Base-by-base conservation (phyloP, 2,888 invertebrate genomes). In the Leucania comma region DNA sequence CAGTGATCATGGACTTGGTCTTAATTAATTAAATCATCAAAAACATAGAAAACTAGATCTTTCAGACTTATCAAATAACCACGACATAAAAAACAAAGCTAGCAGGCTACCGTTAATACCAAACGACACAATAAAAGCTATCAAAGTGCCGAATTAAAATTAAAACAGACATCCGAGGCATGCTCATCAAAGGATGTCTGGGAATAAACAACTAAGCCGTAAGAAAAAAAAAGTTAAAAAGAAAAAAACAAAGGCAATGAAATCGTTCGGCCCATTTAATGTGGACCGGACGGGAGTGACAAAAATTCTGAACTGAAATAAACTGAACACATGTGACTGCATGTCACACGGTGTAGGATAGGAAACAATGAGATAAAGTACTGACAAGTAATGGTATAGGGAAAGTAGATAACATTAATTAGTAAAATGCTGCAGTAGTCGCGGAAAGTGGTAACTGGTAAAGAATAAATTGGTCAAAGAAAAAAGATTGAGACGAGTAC, bases 201-300 rank as follows among this genome's bases (percentile, higher is more conserved):
- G 90, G 91, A 93, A 92, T 92, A 93, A 90, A 89, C 86, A 86
- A 89, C 86, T 83, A 83, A 54, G 79, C 77, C 80, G 76, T 80
- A 81, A 81, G 85, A 88, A 89, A 89, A 86, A 87, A 89, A 90
- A 84, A 14, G 6, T 57, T n/a, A 83, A 88, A 87, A 68, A 72
- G 72, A 86, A 90, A 89, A 91, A 89, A 87, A 91, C 82, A 89
- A 91, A 91, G 89, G 91, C 91, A 89, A 91, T 92, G 91, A 93
- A 94, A 94, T 94, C 89, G 92, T 91, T 90, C 96, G 96, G 96
- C 92, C 94, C 96, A 96, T 96, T 96, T 95, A 95, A 93, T 90
- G 90, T 91, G 92, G 90, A 95, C 96, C 95, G 96, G 96, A 96
- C 96, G 95, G 92, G 93, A 92, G 93, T 93, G 93, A 95, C 96